Percentiles rank a stretch among this genome's conserved stretches.
Conservation (phyloP, 1,140 invertebrate species). For the Oreohelix idahoensis region DNA sequence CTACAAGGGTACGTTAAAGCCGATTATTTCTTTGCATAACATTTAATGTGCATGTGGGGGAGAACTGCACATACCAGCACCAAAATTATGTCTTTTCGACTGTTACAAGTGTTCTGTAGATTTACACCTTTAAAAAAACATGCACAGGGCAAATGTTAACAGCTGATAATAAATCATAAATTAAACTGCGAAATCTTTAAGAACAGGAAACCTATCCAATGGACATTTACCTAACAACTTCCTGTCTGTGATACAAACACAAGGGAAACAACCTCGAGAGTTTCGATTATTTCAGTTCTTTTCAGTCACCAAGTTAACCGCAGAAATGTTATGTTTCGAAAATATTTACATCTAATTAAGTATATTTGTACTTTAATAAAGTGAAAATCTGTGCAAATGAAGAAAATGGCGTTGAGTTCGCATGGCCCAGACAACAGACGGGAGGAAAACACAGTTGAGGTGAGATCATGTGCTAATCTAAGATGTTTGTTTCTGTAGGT, state of each 20-base stretch:
- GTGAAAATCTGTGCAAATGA: not conserved
- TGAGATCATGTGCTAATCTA: too few relatives aligned
- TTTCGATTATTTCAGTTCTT: not conserved
- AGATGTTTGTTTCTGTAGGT: too few relatives aligned
- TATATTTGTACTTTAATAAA: not conserved
- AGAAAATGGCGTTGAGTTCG: not conserved
- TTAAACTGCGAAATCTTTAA: not conserved
- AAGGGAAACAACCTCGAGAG: not conserved
- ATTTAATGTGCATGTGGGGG: too few relatives aligned
- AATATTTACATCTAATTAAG: not conserved
- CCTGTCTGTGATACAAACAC: not conserved
- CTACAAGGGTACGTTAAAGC: too few relatives aligned
- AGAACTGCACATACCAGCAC: too few relatives aligned
- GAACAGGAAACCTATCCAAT: not conserved
- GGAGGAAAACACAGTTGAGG: constrained; percentile 11
- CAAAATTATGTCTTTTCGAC: too few relatives aligned
- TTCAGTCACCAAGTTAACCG: not conserved
- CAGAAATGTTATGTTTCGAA: not conserved
- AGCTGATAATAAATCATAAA: not conserved
- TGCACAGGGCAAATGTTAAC: not conserved
- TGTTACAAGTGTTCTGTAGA: too few relatives aligned
- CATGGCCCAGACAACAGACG: not conserved
- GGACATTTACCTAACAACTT: not conserved
- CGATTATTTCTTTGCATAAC: too few relatives aligned
- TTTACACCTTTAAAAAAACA: too few relatives aligned